Base-by-base conservation (phyloP, 1,140 invertebrate species). In the Pseudomyrmex cubaensis region DNA sequence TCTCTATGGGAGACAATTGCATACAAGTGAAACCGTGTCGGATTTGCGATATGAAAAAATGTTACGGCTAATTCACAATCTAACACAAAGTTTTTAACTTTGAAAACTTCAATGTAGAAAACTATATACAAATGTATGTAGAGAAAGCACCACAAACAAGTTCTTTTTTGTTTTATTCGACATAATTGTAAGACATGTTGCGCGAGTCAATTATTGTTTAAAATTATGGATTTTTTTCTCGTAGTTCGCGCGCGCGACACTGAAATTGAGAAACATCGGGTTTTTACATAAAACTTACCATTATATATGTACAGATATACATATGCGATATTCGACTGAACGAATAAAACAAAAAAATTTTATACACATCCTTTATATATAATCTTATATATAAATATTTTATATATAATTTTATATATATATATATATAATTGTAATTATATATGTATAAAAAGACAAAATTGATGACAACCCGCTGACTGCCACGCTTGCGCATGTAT, bases 401-500 rank as follows among this genome's bases (percentile, higher is more conserved):
- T 35, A 35, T 35, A 35, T 35, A 35, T 35, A 35, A 35, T 35
- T 35, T 35, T 35, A 35, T 35, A 35, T 35, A 35, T 35, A 35
- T 35, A 35, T 35, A 35, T 35, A 35, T 35, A 35, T 35, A 35
- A 35, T 35, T 35, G 35, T 7, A 35, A 35, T 35, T 35, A 35
- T 35, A 7, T 35, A 35, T 7, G 5, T 35, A 35, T 35, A 35
- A 35, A 35, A 70, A 78, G 46, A 46, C 44, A 59, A 44, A 2
- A 78, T 56, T 48, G 85, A 82, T 64, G 57, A 25, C 25, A 88
- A 88, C 72, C 61, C 85, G 87, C 67, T 88, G 54, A 89, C 85
- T 88, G 87, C 84, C 87, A 88, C 46, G 62, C 86, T 87, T 85
- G 86, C 52, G 62, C 63, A 82, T 73, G 62, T 69, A 87, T 73